These are phyloP conservation scores for Hypolimnas misippus DNA, from an alignment of 2,888 invertebrate species.

Conservation along the genomic window DNA sequence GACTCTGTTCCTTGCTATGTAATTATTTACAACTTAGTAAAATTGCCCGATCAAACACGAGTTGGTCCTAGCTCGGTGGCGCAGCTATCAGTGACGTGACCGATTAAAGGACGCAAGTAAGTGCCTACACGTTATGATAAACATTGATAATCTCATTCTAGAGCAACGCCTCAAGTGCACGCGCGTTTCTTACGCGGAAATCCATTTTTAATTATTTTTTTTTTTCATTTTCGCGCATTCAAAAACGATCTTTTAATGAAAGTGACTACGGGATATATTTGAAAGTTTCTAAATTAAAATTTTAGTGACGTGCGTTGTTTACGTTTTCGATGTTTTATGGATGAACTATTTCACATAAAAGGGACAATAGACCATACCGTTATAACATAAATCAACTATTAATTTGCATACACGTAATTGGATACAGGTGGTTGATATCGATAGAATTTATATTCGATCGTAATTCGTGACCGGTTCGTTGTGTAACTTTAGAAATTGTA, in stretches of 20 bases:
- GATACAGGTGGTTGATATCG: conserved; percentile 47
- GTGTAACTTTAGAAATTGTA: conserved; percentile 43
- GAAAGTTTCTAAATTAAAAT: conserved; percentile 20
- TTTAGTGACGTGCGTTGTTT: conserved; percentile 34
- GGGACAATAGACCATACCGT: conserved; percentile 33
- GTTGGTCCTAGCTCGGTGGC: conserved; percentile 56
- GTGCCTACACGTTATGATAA: conserved; percentile 76
- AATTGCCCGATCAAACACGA: conserved; percentile 7
- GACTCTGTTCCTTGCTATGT: conserved; percentile 26
- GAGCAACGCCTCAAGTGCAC: conserved; percentile 63
- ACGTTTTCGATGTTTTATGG: conserved; percentile 23
- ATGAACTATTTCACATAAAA: conserved; percentile 30
- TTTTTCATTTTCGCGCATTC: conserved; percentile 10
- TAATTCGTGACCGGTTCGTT: conserved; percentile 43
- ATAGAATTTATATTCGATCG: conserved; percentile 47
- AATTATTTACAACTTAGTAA: conserved; percentile 41
- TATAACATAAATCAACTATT: conserved; percentile 36
- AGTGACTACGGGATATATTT: neutral
- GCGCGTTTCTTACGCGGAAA: conserved; percentile 63
- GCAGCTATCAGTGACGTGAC: conserved; percentile 73
- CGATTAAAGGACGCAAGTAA: conserved; percentile 79
- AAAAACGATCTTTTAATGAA: neutral
- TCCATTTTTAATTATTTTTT: conserved; percentile 36
- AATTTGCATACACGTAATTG: conserved; percentile 44
- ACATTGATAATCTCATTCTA: conserved; percentile 79